A percentile compares a stretch with the other conserved stretches of the same genome.
phyloP scores from a whole-genome alignment of 2,113 vertebrate genomes.

The Chrysochloris asiatica region DNA sequence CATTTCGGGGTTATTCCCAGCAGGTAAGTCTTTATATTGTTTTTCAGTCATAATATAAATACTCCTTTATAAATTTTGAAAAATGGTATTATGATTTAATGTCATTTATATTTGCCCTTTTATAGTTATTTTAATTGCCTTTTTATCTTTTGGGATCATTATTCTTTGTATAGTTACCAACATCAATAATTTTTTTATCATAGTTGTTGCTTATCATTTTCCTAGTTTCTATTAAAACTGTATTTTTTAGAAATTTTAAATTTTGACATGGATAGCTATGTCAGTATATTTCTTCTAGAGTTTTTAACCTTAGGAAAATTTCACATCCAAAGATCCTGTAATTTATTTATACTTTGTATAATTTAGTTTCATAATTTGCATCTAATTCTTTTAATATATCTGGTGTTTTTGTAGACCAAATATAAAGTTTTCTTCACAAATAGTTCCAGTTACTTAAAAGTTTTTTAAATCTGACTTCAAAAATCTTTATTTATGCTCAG shows the following conservation, averaged over 20 bases:
- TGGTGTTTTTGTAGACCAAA: neutral
- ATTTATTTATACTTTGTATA: neutral
- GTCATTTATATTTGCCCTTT: neutral
- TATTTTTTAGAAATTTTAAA: constrained; percentile 41
- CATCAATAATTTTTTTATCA: neutral
- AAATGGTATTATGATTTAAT: neutral
- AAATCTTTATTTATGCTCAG: neutral
- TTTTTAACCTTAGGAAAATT: constrained; percentile 38
- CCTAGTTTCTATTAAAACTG: neutral
- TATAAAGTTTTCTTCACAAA: constrained; percentile 24
- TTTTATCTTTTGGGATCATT: neutral
- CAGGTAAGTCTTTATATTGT: constrained; percentile 88
- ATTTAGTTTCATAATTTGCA: neutral
- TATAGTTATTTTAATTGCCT: neutral
- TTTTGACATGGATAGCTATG: neutral
- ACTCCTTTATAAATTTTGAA: constrained; percentile 18
- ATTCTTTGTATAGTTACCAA: neutral
- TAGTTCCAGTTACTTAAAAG: neutral
- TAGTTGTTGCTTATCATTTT: constrained; percentile 14
- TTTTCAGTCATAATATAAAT: constrained; percentile 50
- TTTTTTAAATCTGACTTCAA: neutral
- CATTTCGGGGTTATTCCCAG: constrained; percentile 97
- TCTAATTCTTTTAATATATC: neutral
- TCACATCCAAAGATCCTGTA: neutral
- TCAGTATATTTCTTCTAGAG: neutral